Conservation (phyloP, 2,797 vertebrate species). For the Ibycter americanus region DNA sequence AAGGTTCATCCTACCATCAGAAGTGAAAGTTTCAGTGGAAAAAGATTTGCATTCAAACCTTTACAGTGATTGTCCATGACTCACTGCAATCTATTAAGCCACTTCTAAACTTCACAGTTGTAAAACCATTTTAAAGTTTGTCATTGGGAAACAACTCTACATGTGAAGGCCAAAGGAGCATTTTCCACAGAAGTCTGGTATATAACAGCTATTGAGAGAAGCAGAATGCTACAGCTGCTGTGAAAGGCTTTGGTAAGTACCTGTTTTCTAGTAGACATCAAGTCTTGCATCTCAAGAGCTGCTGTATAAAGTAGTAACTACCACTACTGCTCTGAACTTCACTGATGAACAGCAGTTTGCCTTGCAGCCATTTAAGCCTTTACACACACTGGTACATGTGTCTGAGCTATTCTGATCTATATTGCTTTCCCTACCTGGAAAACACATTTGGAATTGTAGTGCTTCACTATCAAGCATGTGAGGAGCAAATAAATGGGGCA, state of each 20-base stretch:
- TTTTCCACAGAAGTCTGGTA: slow-evolving; percentile 5
- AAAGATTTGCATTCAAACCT: background rate
- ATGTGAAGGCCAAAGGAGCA: background rate
- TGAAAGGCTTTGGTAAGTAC: background rate
- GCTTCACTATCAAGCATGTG: background rate
- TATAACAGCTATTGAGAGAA: background rate
- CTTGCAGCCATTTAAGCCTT: background rate
- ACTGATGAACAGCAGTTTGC: background rate
- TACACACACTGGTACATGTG: background rate
- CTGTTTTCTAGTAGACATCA: background rate
- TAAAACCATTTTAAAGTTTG: background rate
- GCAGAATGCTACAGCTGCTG: background rate
- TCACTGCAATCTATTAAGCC: background rate
- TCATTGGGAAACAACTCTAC: background rate
- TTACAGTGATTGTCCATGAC: background rate
- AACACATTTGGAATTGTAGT: background rate
- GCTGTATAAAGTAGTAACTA: background rate
- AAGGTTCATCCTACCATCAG: background rate
- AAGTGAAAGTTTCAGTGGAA: background rate
- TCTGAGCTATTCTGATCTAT: background rate
- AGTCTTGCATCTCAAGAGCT: background rate
- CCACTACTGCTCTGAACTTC: background rate
- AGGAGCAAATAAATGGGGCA: background rate
- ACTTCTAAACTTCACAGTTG: slow-evolving; percentile 9
- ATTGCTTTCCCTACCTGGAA: background rate